These are phyloP conservation scores for Cydia fagiglandana DNA, from an alignment of 1,140 invertebrate species.

Conservation along the genomic window DNA sequence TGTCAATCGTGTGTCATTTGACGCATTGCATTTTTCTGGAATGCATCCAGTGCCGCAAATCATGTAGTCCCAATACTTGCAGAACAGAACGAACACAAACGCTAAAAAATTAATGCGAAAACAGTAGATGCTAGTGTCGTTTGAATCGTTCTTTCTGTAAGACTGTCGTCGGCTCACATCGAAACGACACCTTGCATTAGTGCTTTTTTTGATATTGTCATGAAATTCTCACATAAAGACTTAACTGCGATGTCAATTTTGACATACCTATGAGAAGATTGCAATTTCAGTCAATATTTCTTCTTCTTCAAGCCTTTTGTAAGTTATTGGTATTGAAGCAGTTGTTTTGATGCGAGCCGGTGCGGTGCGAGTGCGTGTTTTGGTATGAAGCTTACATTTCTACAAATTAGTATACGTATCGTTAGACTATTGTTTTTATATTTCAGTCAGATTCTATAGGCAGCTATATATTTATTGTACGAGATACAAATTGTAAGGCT, in stretches of 20 bases:
- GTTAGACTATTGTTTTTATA: slow-evolving; percentile 26
- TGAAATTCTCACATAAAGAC: too few relatives aligned
- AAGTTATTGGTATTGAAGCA: neutral
- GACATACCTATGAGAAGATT: too few relatives aligned
- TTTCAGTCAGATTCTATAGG: slow-evolving; percentile 28
- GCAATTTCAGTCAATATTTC: too few relatives aligned
- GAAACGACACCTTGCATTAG: neutral
- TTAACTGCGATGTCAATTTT: too few relatives aligned
- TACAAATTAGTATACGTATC: slow-evolving; percentile 28
- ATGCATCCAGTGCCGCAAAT: neutral
- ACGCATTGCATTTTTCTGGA: neutral
- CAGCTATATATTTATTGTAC: slow-evolving; percentile 25
- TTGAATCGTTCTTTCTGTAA: neutral
- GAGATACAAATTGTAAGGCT: slow-evolving; percentile 18
- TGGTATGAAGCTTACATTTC: neutral
- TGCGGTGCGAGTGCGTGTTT: neutral
- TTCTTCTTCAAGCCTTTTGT: neutral
- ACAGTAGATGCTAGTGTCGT: neutral
- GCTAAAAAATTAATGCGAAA: neutral
- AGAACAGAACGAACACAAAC: neutral
- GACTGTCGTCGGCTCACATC: neutral
- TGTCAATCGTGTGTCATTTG: too few relatives aligned
- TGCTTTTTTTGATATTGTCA: too few relatives aligned
- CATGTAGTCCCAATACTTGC: neutral
- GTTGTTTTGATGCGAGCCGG: neutral